Base-by-base conservation (phyloP, 2,888 invertebrate genomes). In the Cremastinae sp. region DNA sequence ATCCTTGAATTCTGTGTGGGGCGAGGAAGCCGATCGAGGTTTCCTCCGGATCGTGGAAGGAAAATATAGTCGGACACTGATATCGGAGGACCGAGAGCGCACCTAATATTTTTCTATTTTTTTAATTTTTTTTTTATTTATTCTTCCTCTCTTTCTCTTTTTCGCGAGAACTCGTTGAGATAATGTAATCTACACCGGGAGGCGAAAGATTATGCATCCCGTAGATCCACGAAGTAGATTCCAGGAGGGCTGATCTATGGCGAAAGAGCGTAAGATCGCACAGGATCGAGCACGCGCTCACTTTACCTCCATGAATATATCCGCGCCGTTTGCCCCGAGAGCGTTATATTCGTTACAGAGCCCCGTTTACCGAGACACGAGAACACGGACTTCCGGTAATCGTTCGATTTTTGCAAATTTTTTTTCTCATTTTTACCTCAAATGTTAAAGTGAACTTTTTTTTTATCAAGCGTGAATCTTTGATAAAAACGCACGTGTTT, bases 201-300 rank as follows among this genome's bases (percentile, higher is more conserved):
- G 81, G 82, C 74, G 75, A 78, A 55, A 83, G 85, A 86, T 86
- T 83, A 82, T 83, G 84, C 82, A 83, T 82, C 84, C 83, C 73
- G 74, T 62, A 86, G 87, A 87, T 87, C 79, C 86, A 84, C 84
- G 85, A 84, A 83, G 76, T 66, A 84, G 86, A 85, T 86, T 84
- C 59, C 66, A 28, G 14, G 8, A 7, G 55, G 75, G 71, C 73
- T 86, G 85, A 86, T 86, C 75, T 84, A 85, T 82, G 82, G 82
- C 75, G 28, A 28, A 28, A 28, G 77, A 64, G 62, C 75, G 28
- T 41, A 45, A 71, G 75, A 72, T 70, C 62, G 39, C 56, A 59
- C 61, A 66, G 72, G 61, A 68, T 65, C 62, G 45, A 69, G 47
- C 75, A 65, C 58, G 39, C 72, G 68, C 58, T 66, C 45, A 64